Evolutionary conservation across 1,140 invertebrate genomes (phyloP).

Genomic region (Heliconius himera): DNA sequence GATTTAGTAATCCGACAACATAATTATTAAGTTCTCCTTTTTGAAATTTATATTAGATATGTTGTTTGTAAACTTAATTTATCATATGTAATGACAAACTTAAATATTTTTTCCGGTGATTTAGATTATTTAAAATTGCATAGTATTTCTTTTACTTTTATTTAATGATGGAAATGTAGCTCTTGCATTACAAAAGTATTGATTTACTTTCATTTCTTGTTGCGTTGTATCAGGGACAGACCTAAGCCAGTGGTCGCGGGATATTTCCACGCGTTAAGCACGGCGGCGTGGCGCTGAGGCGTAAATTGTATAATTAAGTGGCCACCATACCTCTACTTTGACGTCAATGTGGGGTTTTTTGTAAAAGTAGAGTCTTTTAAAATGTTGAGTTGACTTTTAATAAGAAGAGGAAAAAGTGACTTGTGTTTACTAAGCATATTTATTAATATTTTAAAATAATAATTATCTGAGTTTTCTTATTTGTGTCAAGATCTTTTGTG

Average conservation of each 20-base stretch:
- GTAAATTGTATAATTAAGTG: slow-evolving; percentile 62
- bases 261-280: slow-evolving; percentile 44
- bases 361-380: not conserved
- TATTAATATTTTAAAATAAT: not conserved
- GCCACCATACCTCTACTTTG: slow-evolving; percentile 40
- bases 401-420: not conserved
- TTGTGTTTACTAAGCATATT: not conserved
- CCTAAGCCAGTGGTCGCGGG: slow-evolving; percentile 23
- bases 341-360: slow-evolving; percentile 41
- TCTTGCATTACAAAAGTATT: not conserved
- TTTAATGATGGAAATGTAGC: not conserved
- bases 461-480: not conserved
- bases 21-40: too few species aligned
- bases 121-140: not conserved
- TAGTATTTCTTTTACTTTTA: not conserved
- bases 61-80: too few species aligned
- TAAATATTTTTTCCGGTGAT: too few species aligned
- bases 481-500: not conserved
- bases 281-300: slow-evolving; percentile 36
- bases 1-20: too few species aligned
- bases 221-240: not conserved
- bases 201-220: slow-evolving; percentile 1
- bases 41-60: too few species aligned
- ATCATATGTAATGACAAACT: too few species aligned
- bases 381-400: not conserved